Evolutionary conservation across 2,888 invertebrate species (phyloP).

Genomic region (Noctua janthe): DNA sequence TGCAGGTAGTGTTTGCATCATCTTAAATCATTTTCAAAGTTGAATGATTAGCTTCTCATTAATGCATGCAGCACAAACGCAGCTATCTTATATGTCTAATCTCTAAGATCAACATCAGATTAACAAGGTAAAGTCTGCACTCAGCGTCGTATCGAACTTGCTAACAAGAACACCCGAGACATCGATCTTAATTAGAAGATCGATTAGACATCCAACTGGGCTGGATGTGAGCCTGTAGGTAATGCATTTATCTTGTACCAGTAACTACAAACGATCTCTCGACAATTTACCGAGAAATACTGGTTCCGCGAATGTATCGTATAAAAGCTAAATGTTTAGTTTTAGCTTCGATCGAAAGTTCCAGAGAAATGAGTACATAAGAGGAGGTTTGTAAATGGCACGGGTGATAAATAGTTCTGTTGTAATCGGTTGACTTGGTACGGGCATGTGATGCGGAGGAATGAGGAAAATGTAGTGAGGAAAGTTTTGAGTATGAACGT

Average conservation of each 20-base stretch:
- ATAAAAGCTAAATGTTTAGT: too few relatives aligned
- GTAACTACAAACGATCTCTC: slow-evolving; percentile 10
- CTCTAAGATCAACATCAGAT: neutral
- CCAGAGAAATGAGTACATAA: neutral
- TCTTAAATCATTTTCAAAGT: neutral
- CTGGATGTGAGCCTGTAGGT: slow-evolving; percentile 31
- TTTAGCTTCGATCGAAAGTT: neutral
- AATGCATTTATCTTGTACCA: slow-evolving; percentile 58
- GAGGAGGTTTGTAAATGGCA: neutral
- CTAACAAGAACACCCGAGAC: slow-evolving; percentile 36
- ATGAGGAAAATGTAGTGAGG: neutral
- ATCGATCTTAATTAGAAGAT: slow-evolving; percentile 59
- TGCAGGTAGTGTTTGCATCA: neutral
- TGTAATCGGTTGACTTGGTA: neutral
- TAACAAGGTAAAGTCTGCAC: neutral
- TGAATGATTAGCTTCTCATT: neutral
- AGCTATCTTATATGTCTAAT: neutral
- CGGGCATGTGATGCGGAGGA: neutral
- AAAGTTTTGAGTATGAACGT: neutral
- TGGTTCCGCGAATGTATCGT: neutral
- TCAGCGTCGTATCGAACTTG: slow-evolving; percentile 18
- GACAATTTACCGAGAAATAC: slow-evolving; percentile 5
- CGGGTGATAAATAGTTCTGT: neutral
- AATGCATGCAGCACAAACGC: neutral
- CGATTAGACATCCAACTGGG: slow-evolving; percentile 51